phyloP scores from a whole-genome alignment of 2,797 vertebrate genomes.

The Petrocephalus sullivani region DNA sequence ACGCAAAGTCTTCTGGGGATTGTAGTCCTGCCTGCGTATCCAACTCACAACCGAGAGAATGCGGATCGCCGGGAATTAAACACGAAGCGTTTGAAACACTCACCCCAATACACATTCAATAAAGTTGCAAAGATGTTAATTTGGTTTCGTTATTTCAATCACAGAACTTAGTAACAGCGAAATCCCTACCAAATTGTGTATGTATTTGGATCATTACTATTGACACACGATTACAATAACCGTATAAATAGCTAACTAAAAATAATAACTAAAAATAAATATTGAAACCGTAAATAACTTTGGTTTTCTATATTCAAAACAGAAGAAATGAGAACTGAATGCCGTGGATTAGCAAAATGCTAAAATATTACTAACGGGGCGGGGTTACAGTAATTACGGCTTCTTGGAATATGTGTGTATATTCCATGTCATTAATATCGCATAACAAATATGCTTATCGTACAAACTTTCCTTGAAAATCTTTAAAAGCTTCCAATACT shows the following conservation, averaged over 20 bases:
- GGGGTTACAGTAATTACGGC: background rate
- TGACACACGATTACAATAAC: background rate
- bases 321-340: background rate
- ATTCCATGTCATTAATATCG: background rate
- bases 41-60: background rate
- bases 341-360: background rate
- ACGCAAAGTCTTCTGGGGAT: conserved; percentile 48
- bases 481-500: background rate
- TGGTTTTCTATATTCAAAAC: background rate
- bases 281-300: background rate
- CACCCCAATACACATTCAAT: background rate
- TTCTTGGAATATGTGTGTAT: background rate
- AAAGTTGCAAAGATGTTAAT: background rate
- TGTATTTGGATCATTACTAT: background rate
- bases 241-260: background rate
- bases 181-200: background rate
- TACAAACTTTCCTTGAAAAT: background rate
- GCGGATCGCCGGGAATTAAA: background rate
- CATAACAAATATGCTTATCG: background rate
- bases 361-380: background rate
- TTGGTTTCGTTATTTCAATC: background rate
- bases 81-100: background rate
- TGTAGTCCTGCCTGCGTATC: conserved; percentile 42
- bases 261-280: no score
- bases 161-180: background rate